phyloP scores from a whole-genome alignment of 2,888 invertebrate genomes.

The Tolmerus cingulatus region DNA sequence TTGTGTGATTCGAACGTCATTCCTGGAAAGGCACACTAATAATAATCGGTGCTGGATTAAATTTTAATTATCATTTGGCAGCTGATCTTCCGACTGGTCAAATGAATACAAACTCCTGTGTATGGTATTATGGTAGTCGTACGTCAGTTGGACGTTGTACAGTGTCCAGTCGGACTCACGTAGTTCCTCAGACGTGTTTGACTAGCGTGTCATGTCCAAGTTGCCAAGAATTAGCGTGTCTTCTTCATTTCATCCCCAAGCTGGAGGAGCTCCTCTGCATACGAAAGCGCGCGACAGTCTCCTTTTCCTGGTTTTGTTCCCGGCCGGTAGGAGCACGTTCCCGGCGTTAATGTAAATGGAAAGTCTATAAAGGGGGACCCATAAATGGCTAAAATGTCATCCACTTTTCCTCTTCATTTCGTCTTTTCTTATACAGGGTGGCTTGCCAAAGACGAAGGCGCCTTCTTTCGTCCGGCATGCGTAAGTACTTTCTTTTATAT shows the following conservation, averaged over 20 bases:
- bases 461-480: not conserved
- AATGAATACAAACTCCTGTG: not conserved
- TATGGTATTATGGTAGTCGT: not conserved
- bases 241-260: constrained; percentile 37
- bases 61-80: constrained; percentile 21
- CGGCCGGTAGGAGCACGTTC: constrained; percentile 30
- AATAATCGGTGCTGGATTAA: not conserved
- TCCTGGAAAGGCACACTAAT: not conserved
- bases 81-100: not conserved
- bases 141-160: not conserved
- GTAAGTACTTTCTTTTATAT: constrained; percentile 43
- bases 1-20: not conserved
- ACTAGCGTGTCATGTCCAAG: constrained; percentile 37
- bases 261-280: constrained; percentile 17
- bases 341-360: constrained; percentile 44
- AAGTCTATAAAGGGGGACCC: constrained; percentile 41
- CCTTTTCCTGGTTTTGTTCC: constrained; percentile 6
- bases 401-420: constrained; percentile 40
- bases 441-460: not conserved
- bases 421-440: constrained; percentile 19
- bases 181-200: constrained; percentile 21
- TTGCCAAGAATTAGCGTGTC: constrained; percentile 27
- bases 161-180: constrained; percentile 29
- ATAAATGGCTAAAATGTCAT: constrained; percentile 46
- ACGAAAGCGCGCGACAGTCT: constrained; percentile 1